phyloP scores from a whole-genome alignment of 2,797 vertebrate genomes.

The Salmo trutta region DNA sequence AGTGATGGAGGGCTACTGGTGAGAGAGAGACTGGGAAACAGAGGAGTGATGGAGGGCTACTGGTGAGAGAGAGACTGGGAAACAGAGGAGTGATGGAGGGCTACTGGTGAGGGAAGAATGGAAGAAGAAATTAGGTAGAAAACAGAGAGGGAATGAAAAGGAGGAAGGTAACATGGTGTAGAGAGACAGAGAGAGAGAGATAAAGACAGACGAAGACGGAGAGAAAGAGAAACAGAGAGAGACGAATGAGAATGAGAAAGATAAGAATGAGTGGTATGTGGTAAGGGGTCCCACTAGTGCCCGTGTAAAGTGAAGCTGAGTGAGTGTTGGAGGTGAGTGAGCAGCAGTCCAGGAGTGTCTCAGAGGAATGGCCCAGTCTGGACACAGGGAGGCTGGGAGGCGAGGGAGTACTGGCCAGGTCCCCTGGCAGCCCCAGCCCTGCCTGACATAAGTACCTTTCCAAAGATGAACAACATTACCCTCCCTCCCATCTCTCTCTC shows the following conservation, averaged over 20 bases:
- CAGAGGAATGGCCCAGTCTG: conserved; percentile 81
- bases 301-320: conserved; percentile 92
- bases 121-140: conserved; percentile 52
- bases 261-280: conserved; percentile 82
- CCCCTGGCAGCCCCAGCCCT: conserved; percentile 83
- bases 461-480: conserved; percentile 85
- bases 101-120: conserved; percentile 38
- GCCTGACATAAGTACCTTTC: conserved; percentile 90
- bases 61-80: conserved; percentile 28
- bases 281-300: conserved; percentile 85
- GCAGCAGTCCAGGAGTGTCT: conserved; percentile 88
- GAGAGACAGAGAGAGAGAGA: conserved; percentile 12
- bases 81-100: conserved; percentile 56
- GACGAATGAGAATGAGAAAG: too few species aligned
- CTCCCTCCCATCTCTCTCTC: conserved; percentile 27
- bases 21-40: conserved; percentile 27
- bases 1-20: too few species aligned
- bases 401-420: conserved; percentile 78
- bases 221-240: too few species aligned
- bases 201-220: too few species aligned
- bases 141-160: conserved; percentile 1
- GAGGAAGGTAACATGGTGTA: conserved; percentile 43
- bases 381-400: conserved; percentile 72
- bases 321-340: conserved; percentile 89
- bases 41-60: conserved; percentile 61